phyloP scores from a whole-genome alignment of 1,140 invertebrate genomes.

The Carposina sasakii region DNA sequence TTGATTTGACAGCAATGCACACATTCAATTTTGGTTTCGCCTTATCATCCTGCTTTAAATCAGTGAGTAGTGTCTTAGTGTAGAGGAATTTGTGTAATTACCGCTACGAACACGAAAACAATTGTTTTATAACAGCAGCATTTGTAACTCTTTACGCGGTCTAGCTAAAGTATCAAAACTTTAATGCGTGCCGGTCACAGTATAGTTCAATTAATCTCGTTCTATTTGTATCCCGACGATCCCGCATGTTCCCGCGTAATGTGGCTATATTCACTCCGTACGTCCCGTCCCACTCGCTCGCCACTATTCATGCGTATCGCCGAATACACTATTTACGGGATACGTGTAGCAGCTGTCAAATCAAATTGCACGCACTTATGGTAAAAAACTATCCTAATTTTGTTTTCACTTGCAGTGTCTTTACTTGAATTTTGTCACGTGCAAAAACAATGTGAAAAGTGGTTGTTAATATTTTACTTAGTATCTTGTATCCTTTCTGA shows the following conservation, averaged over 20 bases:
- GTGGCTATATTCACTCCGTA: constrained; percentile 46
- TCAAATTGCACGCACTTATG: constrained; percentile 42
- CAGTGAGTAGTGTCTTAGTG: background rate
- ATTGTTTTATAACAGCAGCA: constrained; percentile 6
- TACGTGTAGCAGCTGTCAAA: constrained; percentile 65
- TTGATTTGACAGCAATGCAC: constrained; percentile 40
- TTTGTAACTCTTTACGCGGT: too few relatives aligned
- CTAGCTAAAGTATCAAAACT: constrained; percentile 28
- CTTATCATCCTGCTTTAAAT: constrained; percentile 4
- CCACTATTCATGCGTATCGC: constrained; percentile 48
- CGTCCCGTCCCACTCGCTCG: constrained; percentile 39
- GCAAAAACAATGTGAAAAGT: constrained; percentile 73
- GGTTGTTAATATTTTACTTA: constrained; percentile 68
- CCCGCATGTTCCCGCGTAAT: constrained; percentile 38
- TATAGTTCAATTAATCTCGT: constrained; percentile 53
- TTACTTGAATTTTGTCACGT: constrained; percentile 70
- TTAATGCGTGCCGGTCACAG: constrained; percentile 29
- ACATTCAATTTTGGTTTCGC: constrained; percentile 16
- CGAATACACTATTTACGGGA: constrained; percentile 60
- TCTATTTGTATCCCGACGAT: constrained; percentile 56
- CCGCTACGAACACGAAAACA: constrained; percentile 1
- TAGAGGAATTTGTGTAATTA: constrained; percentile 4
- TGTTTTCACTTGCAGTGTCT: constrained; percentile 59
- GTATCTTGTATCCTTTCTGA: constrained; percentile 70
- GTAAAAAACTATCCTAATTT: constrained; percentile 25